phyloP scores from a whole-genome alignment of 2,113 vertebrate genomes.

The Isurus oxyrinchus region DNA sequence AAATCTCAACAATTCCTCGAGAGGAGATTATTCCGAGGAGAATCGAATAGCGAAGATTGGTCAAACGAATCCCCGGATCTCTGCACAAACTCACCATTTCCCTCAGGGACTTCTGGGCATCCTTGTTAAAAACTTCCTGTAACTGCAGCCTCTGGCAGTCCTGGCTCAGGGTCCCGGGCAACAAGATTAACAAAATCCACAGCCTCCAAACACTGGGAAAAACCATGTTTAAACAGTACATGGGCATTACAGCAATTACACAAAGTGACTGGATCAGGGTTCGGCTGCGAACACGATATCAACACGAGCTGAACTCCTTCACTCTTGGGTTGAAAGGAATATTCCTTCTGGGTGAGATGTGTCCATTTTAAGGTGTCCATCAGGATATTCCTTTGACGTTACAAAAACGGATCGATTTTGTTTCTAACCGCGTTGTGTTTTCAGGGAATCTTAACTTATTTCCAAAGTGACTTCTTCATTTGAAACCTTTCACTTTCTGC shows the following conservation, averaged over 20 bases:
- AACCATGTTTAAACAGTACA: background rate
- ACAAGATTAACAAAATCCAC: background rate
- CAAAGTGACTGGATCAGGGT: background rate
- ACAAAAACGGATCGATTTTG: background rate
- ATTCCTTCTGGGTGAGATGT: background rate
- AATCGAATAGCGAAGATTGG: no score
- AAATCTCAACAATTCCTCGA: no score
- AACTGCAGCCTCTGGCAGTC: background rate
- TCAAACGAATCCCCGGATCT: background rate
- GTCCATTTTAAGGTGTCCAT: background rate
- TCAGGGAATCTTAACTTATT: background rate
- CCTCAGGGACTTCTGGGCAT: background rate
- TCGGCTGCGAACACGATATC: background rate
- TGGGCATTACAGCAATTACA: background rate
- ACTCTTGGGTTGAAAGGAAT: background rate
- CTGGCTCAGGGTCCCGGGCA: background rate
- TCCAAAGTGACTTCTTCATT: background rate
- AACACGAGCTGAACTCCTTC: background rate
- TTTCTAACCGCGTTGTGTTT: background rate
- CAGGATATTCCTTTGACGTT: slow-evolving; percentile 27
- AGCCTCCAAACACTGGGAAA: background rate
- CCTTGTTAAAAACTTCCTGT: background rate
- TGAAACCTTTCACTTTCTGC: slow-evolving; percentile 20
- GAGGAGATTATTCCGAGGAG: background rate
- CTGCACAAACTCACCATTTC: background rate